phyloP scores from a whole-genome alignment of 2,113 vertebrate genomes.

The Otolemur garnettii region DNA sequence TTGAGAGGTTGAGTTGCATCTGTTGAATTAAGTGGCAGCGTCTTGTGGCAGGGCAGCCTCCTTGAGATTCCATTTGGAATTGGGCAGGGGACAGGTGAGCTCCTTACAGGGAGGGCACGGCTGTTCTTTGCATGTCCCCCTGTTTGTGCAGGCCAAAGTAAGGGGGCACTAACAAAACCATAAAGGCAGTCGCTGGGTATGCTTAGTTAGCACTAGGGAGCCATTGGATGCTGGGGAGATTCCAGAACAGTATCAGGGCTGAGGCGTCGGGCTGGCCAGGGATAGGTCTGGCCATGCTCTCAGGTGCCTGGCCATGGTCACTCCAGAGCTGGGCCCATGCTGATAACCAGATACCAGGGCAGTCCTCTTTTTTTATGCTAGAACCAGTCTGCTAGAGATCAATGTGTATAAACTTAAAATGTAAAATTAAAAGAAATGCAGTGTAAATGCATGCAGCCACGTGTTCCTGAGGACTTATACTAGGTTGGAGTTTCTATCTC shows the following conservation, averaged over 20 bases:
- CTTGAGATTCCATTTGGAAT: not conserved
- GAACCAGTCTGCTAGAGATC: not conserved
- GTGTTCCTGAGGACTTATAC: not conserved
- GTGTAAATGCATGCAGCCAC: not conserved
- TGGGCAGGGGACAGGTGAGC: not conserved
- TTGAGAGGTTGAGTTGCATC: not conserved
- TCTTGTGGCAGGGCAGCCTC: not conserved
- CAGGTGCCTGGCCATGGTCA: not conserved
- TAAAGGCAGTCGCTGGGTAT: not conserved
- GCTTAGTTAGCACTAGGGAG: not conserved
- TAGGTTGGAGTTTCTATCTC: not conserved
- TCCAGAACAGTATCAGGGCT: not conserved
- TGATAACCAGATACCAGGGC: not conserved
- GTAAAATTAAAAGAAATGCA: not conserved
- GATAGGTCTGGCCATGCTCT: not conserved
- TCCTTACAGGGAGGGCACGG: no score
- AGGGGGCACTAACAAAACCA: rapidly evolving
- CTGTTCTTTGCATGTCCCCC: not conserved
- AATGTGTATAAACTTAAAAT: not conserved
- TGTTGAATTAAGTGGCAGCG: not conserved
- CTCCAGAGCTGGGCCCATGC: not conserved
- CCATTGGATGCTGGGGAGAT: not conserved
- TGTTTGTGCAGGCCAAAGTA: not conserved
- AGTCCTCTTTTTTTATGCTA: not conserved
- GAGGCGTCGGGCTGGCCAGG: not conserved